These are phyloP conservation scores for Orcinus orca DNA, from an alignment of 2,113 vertebrate species.

Conservation along the genomic window DNA sequence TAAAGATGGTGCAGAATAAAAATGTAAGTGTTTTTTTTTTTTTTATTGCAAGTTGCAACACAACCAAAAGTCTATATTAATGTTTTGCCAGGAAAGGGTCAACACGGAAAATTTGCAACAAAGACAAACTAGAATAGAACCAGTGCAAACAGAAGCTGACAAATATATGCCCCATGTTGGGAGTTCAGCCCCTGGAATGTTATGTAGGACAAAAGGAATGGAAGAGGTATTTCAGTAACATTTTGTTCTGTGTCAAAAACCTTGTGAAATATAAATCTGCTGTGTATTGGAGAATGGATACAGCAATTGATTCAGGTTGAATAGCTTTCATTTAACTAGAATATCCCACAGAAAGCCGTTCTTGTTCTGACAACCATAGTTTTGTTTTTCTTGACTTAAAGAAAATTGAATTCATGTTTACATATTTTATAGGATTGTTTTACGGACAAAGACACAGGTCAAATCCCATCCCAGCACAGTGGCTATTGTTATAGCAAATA, in stretches of 20 bases:
- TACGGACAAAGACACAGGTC: constrained; percentile 64
- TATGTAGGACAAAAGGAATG: constrained; percentile 81
- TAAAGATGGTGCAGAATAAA: neutral
- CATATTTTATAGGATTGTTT: constrained; percentile 28
- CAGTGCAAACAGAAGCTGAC: constrained; percentile 67
- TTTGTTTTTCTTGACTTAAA: constrained; percentile 58
- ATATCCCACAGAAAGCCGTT: constrained; percentile 67
- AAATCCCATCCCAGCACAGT: constrained; percentile 29
- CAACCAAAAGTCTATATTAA: constrained; percentile 8
- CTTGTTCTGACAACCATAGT: constrained; percentile 51
- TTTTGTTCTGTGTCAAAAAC: constrained; percentile 71
- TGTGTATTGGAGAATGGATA: constrained; percentile 76
- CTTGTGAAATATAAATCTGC: constrained; percentile 81
- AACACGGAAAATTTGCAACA: constrained; percentile 55
- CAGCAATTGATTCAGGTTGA: constrained; percentile 70
- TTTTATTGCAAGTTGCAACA: neutral
- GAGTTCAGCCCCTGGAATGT: constrained; percentile 76
- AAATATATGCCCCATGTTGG: constrained; percentile 65
- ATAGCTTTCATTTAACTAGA: constrained; percentile 69
- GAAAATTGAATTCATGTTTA: constrained; percentile 32
- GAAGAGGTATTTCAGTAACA: constrained; percentile 81
- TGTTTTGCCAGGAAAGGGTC: constrained; percentile 64
- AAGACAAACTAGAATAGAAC: constrained; percentile 62
- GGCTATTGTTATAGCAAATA: constrained; percentile 21
- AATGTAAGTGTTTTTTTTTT: neutral